phyloP scores from a whole-genome alignment of 1,140 invertebrate species.

The Ips nitidus region DNA sequence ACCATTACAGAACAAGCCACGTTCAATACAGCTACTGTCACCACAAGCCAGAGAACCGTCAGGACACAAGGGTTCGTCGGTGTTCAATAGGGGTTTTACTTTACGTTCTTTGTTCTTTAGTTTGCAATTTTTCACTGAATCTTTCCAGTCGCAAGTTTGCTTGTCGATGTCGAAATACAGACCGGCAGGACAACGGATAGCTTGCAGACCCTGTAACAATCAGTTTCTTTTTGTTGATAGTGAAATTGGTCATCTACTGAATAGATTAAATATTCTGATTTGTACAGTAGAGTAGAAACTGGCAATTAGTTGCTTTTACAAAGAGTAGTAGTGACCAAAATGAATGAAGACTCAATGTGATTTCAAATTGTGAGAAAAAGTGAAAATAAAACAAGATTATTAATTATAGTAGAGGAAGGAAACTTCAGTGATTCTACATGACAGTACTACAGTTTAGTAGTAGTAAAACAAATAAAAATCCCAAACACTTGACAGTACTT shows the following conservation, averaged over 20 bases:
- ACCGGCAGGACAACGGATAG: slow-evolving; percentile 89
- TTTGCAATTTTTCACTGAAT: slow-evolving; percentile 90
- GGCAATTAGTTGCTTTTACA: background rate
- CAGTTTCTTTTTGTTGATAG: background rate
- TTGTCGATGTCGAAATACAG: slow-evolving; percentile 94
- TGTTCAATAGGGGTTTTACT: slow-evolving; percentile 84
- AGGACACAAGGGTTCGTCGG: slow-evolving; percentile 87
- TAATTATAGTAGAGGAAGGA: no score
- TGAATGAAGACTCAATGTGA: no score
- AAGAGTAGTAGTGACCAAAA: background rate
- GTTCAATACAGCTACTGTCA: slow-evolving; percentile 82
- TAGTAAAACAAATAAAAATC: no score
- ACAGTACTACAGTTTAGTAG: no score
- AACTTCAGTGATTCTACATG: no score
- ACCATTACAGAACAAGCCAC: slow-evolving; percentile 91
- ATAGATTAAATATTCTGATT: background rate
- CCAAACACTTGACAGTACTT: no score
- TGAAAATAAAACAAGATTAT: no score
- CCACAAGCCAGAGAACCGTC: slow-evolving; percentile 86
- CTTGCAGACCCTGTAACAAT: slow-evolving; percentile 76
- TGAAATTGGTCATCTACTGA: background rate
- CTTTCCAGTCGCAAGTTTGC: slow-evolving; percentile 95
- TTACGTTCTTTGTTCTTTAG: slow-evolving; percentile 88
- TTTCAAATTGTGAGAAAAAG: no score
- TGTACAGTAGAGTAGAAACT: background rate